Base-by-base conservation (phyloP, 1,140 invertebrate species). In the Papilio glaucus region DNA sequence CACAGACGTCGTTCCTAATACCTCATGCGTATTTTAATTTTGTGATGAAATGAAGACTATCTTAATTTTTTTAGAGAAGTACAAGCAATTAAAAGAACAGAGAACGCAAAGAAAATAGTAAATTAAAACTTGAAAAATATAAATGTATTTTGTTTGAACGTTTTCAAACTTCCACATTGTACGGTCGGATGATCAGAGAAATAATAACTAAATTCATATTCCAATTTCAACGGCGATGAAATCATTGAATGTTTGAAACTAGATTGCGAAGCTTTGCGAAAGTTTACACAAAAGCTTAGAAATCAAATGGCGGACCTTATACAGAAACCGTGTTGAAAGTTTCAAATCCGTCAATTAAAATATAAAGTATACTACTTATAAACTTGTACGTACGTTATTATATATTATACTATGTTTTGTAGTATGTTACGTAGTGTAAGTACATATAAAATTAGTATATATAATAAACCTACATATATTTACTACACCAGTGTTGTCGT, bases 251-350 rank as follows among this genome's bases (percentile, higher is more conserved):
- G 9, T 57, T 57, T 57, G 9, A 57, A 57, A 57, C 18, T 26
- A 21, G 49, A 57, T 57, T 57, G 21, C 49, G 49, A 57, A 57
- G 21, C 49, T 57, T 57, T 57, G 49, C 9, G 18, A 57, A 57
- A 57, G 49, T 57, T 57, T 57, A 57, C 21, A 57, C 21, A 57
- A 57, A 57, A 57, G 49, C 49, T 57, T 57, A 57, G 49, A 57
- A 57, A 57, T 57, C 49, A 57, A 57, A 57, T 21, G 49, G 24
- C 49, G 49, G 49, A 57, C 49, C 21, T 24, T 57, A 26, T 33
- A 33, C n/a, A n/a, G n/a, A n/a, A n/a, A 49, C 45, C 21, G 5
- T 21, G 45, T 49, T 15, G n/a, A 45, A 21, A 21, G 18, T 49
- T 49, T 21, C 1, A 21, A 49, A 49, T 10, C 18, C 8, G 7